Percentiles rank a stretch among this genome's conserved stretches.
Conservation (phyloP, 2,888 invertebrate genomes). For the Cryptus armator region DNA sequence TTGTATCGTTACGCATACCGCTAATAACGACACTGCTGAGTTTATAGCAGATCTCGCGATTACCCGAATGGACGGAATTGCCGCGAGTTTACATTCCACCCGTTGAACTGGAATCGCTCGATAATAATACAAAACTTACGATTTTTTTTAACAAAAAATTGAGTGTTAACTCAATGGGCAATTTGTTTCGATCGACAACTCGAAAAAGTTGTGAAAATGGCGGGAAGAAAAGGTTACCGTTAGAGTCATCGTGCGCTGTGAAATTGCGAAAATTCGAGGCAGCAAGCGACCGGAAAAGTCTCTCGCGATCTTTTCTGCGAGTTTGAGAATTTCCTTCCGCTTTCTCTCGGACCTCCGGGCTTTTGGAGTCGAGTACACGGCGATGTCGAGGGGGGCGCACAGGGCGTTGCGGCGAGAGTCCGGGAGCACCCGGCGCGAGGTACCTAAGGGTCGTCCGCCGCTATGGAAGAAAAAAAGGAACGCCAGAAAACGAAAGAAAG, state of each 20-base stretch:
- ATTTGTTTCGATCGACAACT: too few relatives aligned
- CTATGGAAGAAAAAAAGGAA: slow-evolving; percentile 36
- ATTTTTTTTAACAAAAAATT: not conserved
- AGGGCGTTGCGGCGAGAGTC: slow-evolving; percentile 9
- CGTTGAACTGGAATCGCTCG: not conserved
- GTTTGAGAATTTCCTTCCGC: slow-evolving; percentile 34
- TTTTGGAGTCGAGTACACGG: slow-evolving; percentile 14
- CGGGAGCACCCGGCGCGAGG: slow-evolving; percentile 26
- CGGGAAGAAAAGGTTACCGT: too few relatives aligned
- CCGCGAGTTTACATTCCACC: slow-evolving; percentile 13
- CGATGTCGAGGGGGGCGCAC: not conserved
- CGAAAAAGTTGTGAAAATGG: too few relatives aligned
- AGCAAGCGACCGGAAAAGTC: not conserved
- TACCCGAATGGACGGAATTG: slow-evolving; percentile 13
- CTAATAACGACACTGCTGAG: slow-evolving; percentile 21
- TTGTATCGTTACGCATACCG: not conserved
- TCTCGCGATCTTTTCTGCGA: slow-evolving; percentile 36
- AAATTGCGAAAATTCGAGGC: not conserved
- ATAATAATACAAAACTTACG: not conserved
- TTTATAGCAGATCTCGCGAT: slow-evolving; percentile 2
- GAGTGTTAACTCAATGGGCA: too few relatives aligned
- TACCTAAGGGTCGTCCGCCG: slow-evolving; percentile 17
- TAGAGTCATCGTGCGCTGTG: too few relatives aligned
- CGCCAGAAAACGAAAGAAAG: slow-evolving; percentile 24
- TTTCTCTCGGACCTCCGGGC: slow-evolving; percentile 50